Evolutionary conservation across 2,888 invertebrate species (phyloP).

Genomic region (Zhuqinia jingwanae): DNA sequence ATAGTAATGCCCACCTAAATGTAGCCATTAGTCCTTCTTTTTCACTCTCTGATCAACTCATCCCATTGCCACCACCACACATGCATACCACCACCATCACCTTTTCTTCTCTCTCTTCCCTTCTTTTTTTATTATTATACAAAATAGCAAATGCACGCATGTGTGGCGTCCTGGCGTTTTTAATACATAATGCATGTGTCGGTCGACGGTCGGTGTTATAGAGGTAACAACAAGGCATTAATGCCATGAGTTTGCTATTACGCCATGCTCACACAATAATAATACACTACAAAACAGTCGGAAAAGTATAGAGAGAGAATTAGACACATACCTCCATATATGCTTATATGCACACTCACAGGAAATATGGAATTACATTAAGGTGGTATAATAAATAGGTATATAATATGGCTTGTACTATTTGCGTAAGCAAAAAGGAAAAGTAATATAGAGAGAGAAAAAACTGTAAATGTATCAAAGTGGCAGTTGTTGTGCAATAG

Average conservation of each 20-base stretch:
- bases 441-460: constrained; percentile 44
- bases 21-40: constrained; percentile 51
- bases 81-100: constrained; percentile 14
- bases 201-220: neutral
- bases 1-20: neutral
- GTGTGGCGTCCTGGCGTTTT: constrained; percentile 59
- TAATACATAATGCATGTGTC: constrained; percentile 67
- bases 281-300: neutral
- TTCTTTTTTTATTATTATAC: neutral
- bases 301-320: neutral
- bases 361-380: constrained; percentile 44
- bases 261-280: neutral
- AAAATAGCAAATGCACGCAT: constrained; percentile 47
- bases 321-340: no score
- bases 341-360: no score
- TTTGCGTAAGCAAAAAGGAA: constrained; percentile 16
- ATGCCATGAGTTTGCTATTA: constrained; percentile 48
- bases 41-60: constrained; percentile 59
- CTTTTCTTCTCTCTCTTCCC: constrained; percentile 6
- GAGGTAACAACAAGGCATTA: constrained; percentile 48
- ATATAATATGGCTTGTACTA: neutral
- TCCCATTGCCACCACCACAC: constrained; percentile 2
- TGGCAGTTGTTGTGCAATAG: constrained; percentile 37
- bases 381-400: neutral
- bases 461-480: constrained; percentile 58